These are phyloP conservation scores for Diabrotica undecimpunctata DNA, from an alignment of 1,140 invertebrate species.

Conservation along the genomic window DNA sequence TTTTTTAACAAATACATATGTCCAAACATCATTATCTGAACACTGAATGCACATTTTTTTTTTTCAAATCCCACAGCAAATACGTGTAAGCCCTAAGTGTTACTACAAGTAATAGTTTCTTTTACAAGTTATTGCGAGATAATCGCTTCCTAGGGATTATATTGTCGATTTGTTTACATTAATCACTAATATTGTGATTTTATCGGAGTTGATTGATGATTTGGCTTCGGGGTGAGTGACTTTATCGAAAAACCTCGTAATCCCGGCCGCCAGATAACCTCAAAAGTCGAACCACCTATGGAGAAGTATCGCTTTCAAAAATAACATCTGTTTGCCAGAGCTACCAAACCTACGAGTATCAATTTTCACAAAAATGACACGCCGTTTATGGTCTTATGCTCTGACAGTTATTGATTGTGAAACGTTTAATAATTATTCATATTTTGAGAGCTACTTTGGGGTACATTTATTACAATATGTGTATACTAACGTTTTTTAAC, in stretches of 20 bases:
- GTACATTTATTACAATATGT: no score
- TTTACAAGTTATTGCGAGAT: not conserved
- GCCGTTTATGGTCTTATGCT: no score
- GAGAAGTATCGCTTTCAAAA: not conserved
- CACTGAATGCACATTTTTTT: no score
- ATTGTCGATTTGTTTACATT: not conserved
- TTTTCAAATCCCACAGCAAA: no score
- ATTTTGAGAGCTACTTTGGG: no score
- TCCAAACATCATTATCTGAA: no score
- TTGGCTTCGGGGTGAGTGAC: not conserved
- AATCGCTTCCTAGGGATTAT: not conserved
- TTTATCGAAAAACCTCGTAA: conserved; percentile 1
- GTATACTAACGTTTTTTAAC: no score
- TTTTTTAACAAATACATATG: no score
- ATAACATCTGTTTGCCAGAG: not conserved
- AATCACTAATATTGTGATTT: conserved; percentile 3
- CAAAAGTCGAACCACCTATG: conserved; percentile 1
- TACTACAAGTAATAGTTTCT: no score
- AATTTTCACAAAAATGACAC: not conserved
- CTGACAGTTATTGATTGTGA: no score
- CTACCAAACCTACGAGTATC: not conserved
- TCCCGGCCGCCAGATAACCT: not conserved
- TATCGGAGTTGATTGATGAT: not conserved
- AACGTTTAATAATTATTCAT: no score
- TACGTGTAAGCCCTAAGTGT: no score